Base-by-base conservation (phyloP, 2,888 invertebrate species). In the Epiperipatus broadwayi region DNA sequence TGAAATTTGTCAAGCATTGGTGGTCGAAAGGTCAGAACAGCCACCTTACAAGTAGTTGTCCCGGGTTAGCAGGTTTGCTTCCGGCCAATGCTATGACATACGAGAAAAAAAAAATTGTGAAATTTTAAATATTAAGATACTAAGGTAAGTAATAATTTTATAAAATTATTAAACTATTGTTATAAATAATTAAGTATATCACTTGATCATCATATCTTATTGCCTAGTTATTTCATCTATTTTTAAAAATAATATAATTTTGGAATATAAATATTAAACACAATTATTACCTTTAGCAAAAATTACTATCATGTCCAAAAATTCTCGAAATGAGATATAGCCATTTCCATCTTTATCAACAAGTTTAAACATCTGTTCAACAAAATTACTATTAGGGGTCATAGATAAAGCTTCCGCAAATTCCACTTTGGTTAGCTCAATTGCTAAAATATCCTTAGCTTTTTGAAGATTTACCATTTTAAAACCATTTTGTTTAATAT, bases 301-400 rank as follows among this genome's bases (percentile, higher is more conserved):
- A 46, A 71, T 64, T 2, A 69, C 63, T 29, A 71, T 58, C 49
- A 71, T 62, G 51, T 70, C 68, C 7, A 69, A 55, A 51, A 72
- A 71, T 50, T 72, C 71, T 31, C 68, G 56, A 50, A 71, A 70
- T 2, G 69, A 69, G 43, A 72, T 67, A 51, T 66, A 70, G 3
- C 71, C 70, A 51, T 68, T 69, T 44, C 63, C 54, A 48, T 71
- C 68, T 41, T 65, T 62, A 51, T 72, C 72, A 15, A 69, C 63
- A 29, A 70, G 50, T 5, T 56, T 47, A 52, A 72, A 72, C 65
- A 72, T 69, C 52, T 64, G 56, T 41, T 60, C 56, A 8, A 71
- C 66, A 53, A 72, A 72, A 46, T 65, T 61, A 2, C 69, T 64
- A 29, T 65, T 58, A 1, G 66, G 52, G 42, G 60, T 59, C 61